Evolutionary conservation across 2,888 invertebrate species (phyloP), one percentile per base, ranked within the genome.

Genomic region (Resseliella maxima): DNA sequence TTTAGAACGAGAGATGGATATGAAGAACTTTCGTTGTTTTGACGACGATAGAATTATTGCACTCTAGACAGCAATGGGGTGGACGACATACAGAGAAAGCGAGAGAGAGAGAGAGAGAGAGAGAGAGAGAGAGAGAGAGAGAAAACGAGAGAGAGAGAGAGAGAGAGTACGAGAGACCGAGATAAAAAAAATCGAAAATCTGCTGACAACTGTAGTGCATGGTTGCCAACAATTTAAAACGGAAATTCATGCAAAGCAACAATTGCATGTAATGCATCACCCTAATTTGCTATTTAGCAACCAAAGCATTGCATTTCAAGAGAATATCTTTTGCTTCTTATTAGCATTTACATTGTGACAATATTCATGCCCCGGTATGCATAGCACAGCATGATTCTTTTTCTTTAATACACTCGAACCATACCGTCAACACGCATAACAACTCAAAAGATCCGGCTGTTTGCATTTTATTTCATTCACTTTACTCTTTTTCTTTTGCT

Each of bases 241-340:
- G 72, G 72, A 72, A 72, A 72, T 72, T 72, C 72, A 72, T 72
- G 72, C 72, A 72, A 35, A 72, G 31, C 72, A 72, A 72, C 72
- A 72, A 72, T 72, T 59, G n/a, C 24, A 59, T 59, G 59, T 59
- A 35, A 72, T 72, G 72, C 72, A 72, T 72, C 72, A 72, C 72
- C 27, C 72, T 72, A 72, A 72, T 72, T 72, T 72, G 72, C 72
- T 72, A 72, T 72, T 72, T 72, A 72, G 72, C 18, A 72, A 72
- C 72, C 31, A 35, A 72, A 72, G 72, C 72, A 15, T 31, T 72
- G 72, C 72, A 31, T 72, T 72, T 72, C 31, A 31, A 59, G 59
- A 72, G 35, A 72, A 31, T 31, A 8, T 10, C 72, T 27, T 12
- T 24, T 15, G 72, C 2, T 31, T 72, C 31, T 31, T 72, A 72